Conservation (phyloP, 2,888 invertebrate genomes). For the Pardosa pseudoannulata region DNA sequence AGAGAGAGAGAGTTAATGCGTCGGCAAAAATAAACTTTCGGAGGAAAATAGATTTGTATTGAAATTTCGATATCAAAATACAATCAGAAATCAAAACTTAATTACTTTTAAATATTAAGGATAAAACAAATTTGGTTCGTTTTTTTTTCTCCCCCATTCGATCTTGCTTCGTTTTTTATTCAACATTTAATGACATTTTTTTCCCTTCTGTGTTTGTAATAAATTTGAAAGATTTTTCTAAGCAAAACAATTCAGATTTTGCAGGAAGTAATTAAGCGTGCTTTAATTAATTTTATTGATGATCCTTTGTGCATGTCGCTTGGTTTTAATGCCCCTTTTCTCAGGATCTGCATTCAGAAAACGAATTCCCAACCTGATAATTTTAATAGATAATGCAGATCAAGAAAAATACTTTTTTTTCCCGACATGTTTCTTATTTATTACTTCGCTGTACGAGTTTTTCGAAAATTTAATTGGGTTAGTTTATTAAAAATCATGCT, state of each 20-base stretch:
- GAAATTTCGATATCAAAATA: neutral
- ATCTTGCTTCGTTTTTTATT: neutral
- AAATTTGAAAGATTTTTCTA: neutral
- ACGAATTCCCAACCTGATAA: neutral
- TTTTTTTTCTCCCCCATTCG: neutral
- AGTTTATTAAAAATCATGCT: neutral
- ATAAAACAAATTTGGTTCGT: neutral
- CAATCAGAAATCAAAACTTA: neutral
- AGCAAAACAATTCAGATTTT: neutral
- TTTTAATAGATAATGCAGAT: neutral
- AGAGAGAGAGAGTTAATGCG: neutral
- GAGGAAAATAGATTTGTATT: neutral
- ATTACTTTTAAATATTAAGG: constrained; percentile 1
- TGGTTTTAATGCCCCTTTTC: constrained; percentile 8
- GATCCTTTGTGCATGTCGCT: neutral
- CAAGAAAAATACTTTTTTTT: neutral
- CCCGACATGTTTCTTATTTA: neutral
- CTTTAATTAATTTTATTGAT: constrained; percentile 15
- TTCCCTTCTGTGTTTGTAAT: neutral
- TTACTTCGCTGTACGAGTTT: neutral
- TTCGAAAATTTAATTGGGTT: neutral
- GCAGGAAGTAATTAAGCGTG: neutral
- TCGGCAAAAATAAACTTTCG: neutral
- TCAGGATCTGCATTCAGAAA: neutral
- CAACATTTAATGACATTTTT: neutral